Conservation (phyloP, 2,797 vertebrate species). For the Pseudotriccus pelzelni region DNA sequence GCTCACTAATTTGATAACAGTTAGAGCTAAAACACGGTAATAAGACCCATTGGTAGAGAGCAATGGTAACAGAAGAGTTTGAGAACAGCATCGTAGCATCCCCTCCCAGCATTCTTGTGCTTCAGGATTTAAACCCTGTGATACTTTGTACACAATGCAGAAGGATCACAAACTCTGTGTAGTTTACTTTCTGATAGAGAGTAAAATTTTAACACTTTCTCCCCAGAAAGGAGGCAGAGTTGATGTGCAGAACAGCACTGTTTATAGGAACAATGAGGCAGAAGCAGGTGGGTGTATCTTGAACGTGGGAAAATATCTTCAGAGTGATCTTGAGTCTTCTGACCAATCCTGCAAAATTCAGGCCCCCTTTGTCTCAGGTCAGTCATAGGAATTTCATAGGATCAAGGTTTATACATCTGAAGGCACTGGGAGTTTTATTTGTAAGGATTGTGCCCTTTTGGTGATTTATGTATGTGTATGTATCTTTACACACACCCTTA, state of each 20-base stretch:
- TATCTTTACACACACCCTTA: neutral
- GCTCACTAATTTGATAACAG: constrained; percentile 65
- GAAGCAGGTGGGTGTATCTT: neutral
- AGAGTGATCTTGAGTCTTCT: neutral
- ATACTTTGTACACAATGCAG: neutral
- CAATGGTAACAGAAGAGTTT: neutral
- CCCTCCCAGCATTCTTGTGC: rapidly evolving
- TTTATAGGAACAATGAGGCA: neutral
- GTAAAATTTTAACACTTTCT: neutral
- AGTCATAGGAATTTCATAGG: neutral
- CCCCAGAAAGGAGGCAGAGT: neutral
- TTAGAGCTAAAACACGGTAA: constrained; percentile 52
- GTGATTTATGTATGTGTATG: neutral
- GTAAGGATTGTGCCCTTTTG: neutral
- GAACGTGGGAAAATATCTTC: neutral
- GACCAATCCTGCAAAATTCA: neutral
- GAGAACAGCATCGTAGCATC: neutral
- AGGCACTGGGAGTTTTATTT: neutral
- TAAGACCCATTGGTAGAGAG: neutral
- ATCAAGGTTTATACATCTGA: neutral
- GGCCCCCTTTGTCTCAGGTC: neutral
- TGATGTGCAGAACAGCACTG: neutral
- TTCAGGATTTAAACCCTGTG: neutral
- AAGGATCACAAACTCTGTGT: neutral
- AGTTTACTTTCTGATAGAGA: neutral